Base-by-base conservation (phyloP, 2,888 invertebrate genomes). In the Thyatira batis region DNA sequence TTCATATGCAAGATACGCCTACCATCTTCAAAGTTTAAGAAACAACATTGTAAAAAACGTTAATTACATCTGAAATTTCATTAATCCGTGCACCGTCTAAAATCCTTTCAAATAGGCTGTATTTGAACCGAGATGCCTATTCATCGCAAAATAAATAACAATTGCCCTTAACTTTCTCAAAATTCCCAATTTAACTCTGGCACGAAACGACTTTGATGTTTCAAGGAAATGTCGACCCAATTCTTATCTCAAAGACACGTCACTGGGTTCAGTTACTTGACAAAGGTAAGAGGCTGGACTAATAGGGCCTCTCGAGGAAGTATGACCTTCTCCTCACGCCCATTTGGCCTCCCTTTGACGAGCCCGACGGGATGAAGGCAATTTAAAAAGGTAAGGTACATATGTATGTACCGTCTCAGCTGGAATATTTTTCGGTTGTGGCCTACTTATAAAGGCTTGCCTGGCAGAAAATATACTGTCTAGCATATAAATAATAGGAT, bases 171-270 rank as follows among this genome's bases (percentile, higher is more conserved):
- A 45, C 20, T 46, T 49, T 25, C 49, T 54, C 54, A 43, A 53
- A 39, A 57, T 51, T 49, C 50, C 53, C 45, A 54, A 57, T 54
- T 57, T 54, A 48, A 46, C 50, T 61, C 61, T 4, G 17, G 17
- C 39, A 17, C 39, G n/a, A 17, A 39, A 39, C 57, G 59, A 70
- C 84, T 90, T 90, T 89, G 89, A 89, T 84, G 81, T 87, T 57
- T 70, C 68, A 76, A 76, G 71, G 73, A 76, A 84, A 78, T 64
- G 71, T 76, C 85, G 85, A 82, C 86, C 87, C 84, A 88, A 81
- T 86, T 87, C 81, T 77, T 89, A 85, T 90, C 89, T 87, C 82
- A 87, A 88, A 89, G 90, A 90, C 88, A 87, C 79, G 85, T 80
- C 81, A 78, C 63, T 71, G 73, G 65, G 67, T 70, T 69, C 67